A percentile compares a stretch with the other conserved stretches of the same genome.
Conservation (phyloP, 2,113 vertebrate species). For the Felis catus region DNA sequence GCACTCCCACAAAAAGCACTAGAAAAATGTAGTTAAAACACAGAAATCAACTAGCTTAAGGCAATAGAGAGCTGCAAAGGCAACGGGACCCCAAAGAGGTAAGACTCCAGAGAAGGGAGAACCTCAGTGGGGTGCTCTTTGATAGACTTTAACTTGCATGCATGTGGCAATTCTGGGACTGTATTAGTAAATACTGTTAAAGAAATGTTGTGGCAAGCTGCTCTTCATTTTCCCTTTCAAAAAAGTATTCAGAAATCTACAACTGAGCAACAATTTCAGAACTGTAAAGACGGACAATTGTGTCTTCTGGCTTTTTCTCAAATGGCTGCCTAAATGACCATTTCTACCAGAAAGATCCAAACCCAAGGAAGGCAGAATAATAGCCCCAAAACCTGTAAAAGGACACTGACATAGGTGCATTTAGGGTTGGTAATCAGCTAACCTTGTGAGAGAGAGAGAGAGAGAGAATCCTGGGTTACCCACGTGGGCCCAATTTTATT, state of each 20-base stretch:
- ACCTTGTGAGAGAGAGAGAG: not conserved
- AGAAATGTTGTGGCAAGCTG: not conserved
- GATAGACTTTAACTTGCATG: not conserved
- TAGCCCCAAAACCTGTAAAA: not conserved
- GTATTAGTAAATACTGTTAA: conserved; percentile 24
- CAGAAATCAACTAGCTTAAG: not conserved
- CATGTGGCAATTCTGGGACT: not conserved
- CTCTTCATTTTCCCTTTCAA: not conserved
- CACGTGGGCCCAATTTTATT: not conserved
- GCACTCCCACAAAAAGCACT: not conserved
- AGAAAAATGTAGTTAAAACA: not conserved
- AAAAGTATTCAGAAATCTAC: not conserved
- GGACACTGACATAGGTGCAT: not conserved
- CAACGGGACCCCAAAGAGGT: not conserved
- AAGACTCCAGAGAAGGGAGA: not conserved
- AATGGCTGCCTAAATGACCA: not conserved
- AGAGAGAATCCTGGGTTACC: not conserved
- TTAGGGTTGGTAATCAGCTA: not conserved
- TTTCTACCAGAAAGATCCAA: not conserved
- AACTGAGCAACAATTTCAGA: not conserved
- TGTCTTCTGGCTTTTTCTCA: not conserved
- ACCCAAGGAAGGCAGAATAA: not conserved
- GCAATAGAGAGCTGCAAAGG: not conserved
- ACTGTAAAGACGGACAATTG: not conserved
- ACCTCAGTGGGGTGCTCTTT: not conserved